Evolutionary conservation across 2,113 vertebrate genomes (phyloP).

Genomic region (Eulacestoma nigropectus): DNA sequence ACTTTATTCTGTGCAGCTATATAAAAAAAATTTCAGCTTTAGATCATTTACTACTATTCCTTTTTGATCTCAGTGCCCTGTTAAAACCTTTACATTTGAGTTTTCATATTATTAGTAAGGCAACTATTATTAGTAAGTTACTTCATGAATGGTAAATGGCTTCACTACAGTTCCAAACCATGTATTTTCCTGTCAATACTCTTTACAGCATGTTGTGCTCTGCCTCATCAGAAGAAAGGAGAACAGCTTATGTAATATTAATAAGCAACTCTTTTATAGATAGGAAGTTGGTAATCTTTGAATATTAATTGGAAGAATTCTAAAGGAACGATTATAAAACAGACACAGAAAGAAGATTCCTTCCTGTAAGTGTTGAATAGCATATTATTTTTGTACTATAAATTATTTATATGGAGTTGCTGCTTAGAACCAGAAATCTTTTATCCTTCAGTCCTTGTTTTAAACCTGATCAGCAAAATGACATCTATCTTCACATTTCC

Average conservation of each 20-base stretch:
- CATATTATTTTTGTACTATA: neutral
- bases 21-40: neutral
- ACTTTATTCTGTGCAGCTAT: neutral
- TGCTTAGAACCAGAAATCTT: neutral
- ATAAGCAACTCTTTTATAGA: slow-evolving; percentile 16
- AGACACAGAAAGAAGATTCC: neutral
- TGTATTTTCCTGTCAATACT: slow-evolving; percentile 39
- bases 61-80: neutral
- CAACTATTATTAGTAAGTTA: neutral
- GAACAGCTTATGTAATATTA: slow-evolving; percentile 28
- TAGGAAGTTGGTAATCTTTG: neutral
- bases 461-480: slow-evolving; percentile 7
- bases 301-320: slow-evolving; percentile 50
- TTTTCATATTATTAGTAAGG: slow-evolving; percentile 38
- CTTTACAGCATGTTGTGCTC: neutral
- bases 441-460: slow-evolving; percentile 46
- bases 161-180: neutral
- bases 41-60: neutral
- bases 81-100: slow-evolving; percentile 17
- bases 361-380: neutral
- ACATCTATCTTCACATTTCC: slow-evolving; percentile 15
- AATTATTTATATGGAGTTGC: slow-evolving; percentile 29
- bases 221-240: slow-evolving; percentile 16
- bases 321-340: slow-evolving; percentile 1
- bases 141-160: neutral